phyloP scores from a whole-genome alignment of 2,113 vertebrate genomes.

The Piprites chloris region DNA sequence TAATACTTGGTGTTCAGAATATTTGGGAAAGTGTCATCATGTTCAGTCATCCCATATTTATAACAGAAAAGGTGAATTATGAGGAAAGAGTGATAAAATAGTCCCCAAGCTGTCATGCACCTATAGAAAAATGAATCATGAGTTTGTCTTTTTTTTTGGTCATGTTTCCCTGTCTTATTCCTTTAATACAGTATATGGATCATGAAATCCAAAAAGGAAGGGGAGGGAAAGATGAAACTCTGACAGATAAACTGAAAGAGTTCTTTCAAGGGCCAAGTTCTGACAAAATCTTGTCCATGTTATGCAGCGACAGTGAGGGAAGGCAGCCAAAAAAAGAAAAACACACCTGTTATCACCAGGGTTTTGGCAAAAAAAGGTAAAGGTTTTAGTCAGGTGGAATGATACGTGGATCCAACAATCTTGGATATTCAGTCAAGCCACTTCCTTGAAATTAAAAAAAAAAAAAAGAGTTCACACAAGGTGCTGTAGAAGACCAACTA shows the following conservation, averaged over 20 bases:
- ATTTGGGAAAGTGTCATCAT: background rate
- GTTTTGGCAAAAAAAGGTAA: background rate
- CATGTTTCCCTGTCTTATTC: background rate
- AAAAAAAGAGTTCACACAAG: background rate
- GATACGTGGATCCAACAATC: accelerated
- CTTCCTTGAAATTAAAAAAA: background rate
- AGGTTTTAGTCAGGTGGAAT: background rate
- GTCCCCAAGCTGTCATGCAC: background rate
- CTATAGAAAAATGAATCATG: background rate
- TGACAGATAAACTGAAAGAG: background rate
- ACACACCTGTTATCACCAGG: accelerated
- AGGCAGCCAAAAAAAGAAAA: background rate
- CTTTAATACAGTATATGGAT: background rate
- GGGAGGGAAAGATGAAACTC: background rate
- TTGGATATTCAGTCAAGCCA: background rate
- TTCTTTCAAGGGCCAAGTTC: background rate
- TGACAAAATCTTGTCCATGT: background rate
- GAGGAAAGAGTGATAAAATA: background rate
- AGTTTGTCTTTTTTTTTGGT: background rate
- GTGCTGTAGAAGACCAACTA: background rate
- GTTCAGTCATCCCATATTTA: background rate
- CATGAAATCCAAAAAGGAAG: background rate
- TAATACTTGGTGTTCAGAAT: background rate
- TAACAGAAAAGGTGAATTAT: background rate
- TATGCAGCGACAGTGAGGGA: background rate